Percentiles rank a stretch among this genome's conserved stretches.
phyloP scores from a whole-genome alignment of 1,140 invertebrate species.

The Panagrolaimus sp. region DNA sequence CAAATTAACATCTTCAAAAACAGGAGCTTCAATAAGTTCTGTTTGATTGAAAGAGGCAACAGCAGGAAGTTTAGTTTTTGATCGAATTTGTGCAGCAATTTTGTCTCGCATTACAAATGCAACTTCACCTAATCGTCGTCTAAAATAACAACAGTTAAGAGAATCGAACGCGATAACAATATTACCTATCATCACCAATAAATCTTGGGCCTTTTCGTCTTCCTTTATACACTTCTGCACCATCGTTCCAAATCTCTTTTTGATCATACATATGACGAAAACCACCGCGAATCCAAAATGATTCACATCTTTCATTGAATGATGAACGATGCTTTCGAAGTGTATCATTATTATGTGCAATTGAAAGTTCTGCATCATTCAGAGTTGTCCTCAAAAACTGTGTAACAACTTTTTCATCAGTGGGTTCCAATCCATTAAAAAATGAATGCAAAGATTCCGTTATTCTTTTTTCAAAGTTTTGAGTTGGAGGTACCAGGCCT shows the following conservation, averaged over 20 bases:
- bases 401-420: constrained; percentile 1
- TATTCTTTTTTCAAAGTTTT: constrained; percentile 35
- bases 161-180: background rate
- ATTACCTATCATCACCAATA: constrained; percentile 1
- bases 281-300: constrained; percentile 53
- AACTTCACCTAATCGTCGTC: constrained; percentile 52
- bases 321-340: constrained; percentile 26
- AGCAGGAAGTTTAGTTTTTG: constrained; percentile 16
- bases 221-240: background rate
- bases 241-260: constrained; percentile 18
- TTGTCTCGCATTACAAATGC: constrained; percentile 52
- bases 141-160: too few relatives aligned
- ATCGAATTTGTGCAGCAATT: constrained; percentile 43
- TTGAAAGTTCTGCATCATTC: constrained; percentile 42
- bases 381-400: constrained; percentile 40
- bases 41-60: constrained; percentile 28
- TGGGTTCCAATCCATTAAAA: background rate
- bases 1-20: constrained; percentile 35
- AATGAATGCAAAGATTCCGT: background rate
- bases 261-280: constrained; percentile 39
- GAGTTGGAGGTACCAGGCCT: constrained; percentile 37
- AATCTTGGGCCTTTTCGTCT: constrained; percentile 12
- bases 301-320: constrained; percentile 42
- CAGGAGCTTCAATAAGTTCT: constrained; percentile 25
- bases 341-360: constrained; percentile 40